These are phyloP conservation scores for Rhamnusium bicolor DNA, from an alignment of 2,888 invertebrate species.

Conservation along the genomic window DNA sequence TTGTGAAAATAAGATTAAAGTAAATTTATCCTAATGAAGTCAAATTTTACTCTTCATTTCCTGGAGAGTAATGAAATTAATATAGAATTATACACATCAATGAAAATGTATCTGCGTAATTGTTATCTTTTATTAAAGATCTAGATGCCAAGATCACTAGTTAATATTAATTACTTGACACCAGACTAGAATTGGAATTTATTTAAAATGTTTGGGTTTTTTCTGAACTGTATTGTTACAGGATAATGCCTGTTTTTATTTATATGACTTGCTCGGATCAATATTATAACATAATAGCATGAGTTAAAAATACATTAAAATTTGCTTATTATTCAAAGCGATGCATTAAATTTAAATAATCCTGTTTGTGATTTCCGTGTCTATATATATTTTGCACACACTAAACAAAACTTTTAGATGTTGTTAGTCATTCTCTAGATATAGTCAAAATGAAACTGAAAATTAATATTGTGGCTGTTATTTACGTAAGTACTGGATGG, in stretches of 20 bases:
- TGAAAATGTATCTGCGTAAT: neutral
- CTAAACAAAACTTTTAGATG: constrained; percentile 5
- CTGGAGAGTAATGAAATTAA: too few relatives aligned
- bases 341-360: constrained; percentile 21
- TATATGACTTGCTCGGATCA: neutral
- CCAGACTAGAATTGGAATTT: neutral
- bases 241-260: neutral
- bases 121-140: neutral
- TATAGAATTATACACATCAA: too few relatives aligned
- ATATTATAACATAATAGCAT: neutral
- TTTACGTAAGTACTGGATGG: constrained; percentile 16
- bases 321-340: constrained; percentile 18
- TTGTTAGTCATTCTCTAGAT: constrained; percentile 7
- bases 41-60: too few relatives aligned
- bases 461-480: neutral
- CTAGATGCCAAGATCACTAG: neutral
- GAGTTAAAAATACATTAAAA: constrained; percentile 7
- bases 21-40: too few relatives aligned
- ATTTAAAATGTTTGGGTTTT: constrained; percentile 17
- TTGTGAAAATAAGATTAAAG: too few relatives aligned
- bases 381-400: constrained; percentile 20
- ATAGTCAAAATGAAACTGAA: constrained; percentile 12
- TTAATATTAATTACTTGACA: neutral
- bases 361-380: constrained; percentile 1
- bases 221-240: neutral